These are phyloP conservation scores for Stramonita haemastoma DNA, from an alignment of 2,888 invertebrate species.

Conservation along the genomic window DNA sequence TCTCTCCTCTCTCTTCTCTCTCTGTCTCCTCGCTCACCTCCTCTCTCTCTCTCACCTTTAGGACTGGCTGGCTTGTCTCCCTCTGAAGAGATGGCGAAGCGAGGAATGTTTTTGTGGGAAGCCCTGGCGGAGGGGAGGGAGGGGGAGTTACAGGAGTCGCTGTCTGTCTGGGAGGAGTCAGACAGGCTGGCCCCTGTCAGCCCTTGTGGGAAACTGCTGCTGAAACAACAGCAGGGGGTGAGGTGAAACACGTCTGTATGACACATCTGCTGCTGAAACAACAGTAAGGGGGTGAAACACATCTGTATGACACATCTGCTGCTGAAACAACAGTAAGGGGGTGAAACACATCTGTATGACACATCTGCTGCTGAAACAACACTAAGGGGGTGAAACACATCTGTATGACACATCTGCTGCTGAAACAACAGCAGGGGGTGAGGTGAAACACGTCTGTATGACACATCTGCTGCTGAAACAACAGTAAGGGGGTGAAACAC, in stretches of 20 bases:
- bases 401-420: no score
- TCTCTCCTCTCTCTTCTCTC: not conserved
- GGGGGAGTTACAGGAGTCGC: constrained; percentile 66
- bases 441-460: no score
- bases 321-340: no score
- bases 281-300: no score
- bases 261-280: no score
- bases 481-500: no score
- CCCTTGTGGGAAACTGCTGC: constrained; percentile 10
- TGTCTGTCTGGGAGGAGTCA: constrained; percentile 70
- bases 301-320: no score
- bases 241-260: no score
- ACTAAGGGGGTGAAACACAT: no score
- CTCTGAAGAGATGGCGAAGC: constrained; percentile 88
- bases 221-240: not conserved
- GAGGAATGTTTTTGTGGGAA: constrained; percentile 80
- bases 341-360: no score
- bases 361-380: no score
- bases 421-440: not conserved
- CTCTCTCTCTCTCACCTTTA: constrained; percentile 54
- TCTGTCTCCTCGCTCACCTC: not conserved
- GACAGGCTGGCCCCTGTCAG: constrained; percentile 52
- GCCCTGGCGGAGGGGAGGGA: constrained; percentile 54
- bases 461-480: no score
- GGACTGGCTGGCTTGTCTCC: constrained; percentile 69